These are phyloP conservation scores for Orchestia grillus DNA, from an alignment of 1,140 invertebrate species.

Conservation along the genomic window DNA sequence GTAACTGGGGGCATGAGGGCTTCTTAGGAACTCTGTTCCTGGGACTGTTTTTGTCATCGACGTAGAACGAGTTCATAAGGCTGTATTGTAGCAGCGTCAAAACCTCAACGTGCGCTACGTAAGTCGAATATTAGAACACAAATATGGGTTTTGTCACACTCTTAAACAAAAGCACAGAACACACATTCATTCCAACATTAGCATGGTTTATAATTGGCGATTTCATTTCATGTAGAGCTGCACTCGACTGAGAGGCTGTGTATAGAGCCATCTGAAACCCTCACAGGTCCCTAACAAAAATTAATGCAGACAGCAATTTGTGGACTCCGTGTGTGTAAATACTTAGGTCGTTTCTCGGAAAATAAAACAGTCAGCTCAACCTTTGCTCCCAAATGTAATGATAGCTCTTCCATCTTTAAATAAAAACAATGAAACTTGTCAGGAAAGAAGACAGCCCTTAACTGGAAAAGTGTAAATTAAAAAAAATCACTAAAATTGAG, in stretches of 20 bases:
- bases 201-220: background rate
- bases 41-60: background rate
- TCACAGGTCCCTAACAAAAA: too few species aligned
- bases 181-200: background rate
- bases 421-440: too few species aligned
- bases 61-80: background rate
- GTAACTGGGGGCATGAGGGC: slow-evolving; percentile 71
- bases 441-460: too few species aligned
- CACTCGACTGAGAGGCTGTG: background rate
- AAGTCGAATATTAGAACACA: background rate
- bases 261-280: too few species aligned
- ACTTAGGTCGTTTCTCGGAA: too few species aligned
- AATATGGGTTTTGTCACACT: background rate
- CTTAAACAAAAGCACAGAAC: background rate
- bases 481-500: too few species aligned
- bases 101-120: background rate
- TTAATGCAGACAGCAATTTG: too few species aligned
- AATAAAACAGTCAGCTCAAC: too few species aligned
- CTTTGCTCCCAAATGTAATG: too few species aligned
- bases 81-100: background rate
- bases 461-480: too few species aligned
- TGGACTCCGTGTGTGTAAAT: too few species aligned
- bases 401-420: too few species aligned
- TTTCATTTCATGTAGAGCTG: background rate
- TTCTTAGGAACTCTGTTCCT: background rate